Conservation (phyloP, 2,797 vertebrate genomes). For the Phrynocephalus guinanensis region DNA sequence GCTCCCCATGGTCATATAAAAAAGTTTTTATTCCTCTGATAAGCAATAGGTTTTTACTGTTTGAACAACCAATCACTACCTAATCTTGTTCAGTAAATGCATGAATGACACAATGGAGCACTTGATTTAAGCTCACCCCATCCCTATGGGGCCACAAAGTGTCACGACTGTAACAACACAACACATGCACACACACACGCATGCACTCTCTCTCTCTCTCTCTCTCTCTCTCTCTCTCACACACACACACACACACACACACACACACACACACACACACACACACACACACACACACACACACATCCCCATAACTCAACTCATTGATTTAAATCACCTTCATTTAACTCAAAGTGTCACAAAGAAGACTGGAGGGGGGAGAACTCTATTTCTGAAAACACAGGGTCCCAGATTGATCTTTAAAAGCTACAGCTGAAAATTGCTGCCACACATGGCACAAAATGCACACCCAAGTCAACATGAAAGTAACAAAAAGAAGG, state of each 20-base stretch:
- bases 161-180: no score
- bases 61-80: not conserved
- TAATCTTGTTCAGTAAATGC: slow-evolving; percentile 3
- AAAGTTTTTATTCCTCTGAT: slow-evolving; percentile 1
- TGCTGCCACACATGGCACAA: no score
- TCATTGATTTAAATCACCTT: not conserved
- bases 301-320: not conserved
- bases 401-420: not conserved
- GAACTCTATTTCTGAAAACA: not conserved
- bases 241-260: not conserved
- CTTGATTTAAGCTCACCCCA: not conserved
- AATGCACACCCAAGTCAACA: no score
- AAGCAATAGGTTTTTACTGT: not conserved
- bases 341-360: not conserved
- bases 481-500: no score
- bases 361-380: not conserved
- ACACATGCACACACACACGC: no score
- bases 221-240: not conserved
- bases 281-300: no score
- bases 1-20: not conserved
- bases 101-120: not conserved
- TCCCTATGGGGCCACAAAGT: no score
- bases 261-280: no score
- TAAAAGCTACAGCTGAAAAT: not conserved
- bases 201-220: no score